These are phyloP conservation scores for Lithophane semibrunnea DNA, from an alignment of 2,888 invertebrate species.

Conservation along the genomic window DNA sequence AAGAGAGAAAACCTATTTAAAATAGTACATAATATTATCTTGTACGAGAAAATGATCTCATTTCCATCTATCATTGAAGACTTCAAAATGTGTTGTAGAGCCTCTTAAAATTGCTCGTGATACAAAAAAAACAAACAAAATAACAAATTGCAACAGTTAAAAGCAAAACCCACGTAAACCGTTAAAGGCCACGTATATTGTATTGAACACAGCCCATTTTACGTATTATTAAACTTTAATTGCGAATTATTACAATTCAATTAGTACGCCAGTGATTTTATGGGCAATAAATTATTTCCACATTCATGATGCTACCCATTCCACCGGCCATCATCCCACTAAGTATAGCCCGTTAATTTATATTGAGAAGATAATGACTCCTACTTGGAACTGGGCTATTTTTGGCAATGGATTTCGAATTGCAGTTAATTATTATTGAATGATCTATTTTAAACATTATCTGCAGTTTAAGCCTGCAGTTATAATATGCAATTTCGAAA, in stretches of 20 bases:
- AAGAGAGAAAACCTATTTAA: not conserved
- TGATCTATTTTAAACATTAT: not conserved
- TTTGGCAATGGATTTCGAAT: constrained; percentile 7
- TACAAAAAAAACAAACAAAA: not conserved
- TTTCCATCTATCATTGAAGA: not conserved
- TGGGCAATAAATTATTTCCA: constrained; percentile 55
- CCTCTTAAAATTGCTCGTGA: too few species aligned
- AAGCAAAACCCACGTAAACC: constrained; percentile 12
- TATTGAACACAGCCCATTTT: constrained; percentile 26
- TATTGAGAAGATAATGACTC: constrained; percentile 25
- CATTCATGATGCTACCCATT: constrained; percentile 44
- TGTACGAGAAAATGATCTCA: not conserved
- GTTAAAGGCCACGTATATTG: not conserved
- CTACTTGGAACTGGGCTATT: constrained; percentile 27
- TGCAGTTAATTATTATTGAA: not conserved
- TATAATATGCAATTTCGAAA: not conserved
- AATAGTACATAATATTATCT: not conserved
- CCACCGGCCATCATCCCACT: constrained; percentile 14
- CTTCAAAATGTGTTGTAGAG: too few species aligned
- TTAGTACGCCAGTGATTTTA: constrained; percentile 47
- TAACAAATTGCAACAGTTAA: constrained; percentile 13
- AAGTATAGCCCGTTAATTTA: constrained; percentile 25
- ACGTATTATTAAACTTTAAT: constrained; percentile 53
- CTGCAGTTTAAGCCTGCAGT: not conserved
- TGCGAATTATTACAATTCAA: constrained; percentile 54